Evolutionary conservation across 2,888 invertebrate genomes (phyloP).

Genomic region (Sphinx pinastri): DNA sequence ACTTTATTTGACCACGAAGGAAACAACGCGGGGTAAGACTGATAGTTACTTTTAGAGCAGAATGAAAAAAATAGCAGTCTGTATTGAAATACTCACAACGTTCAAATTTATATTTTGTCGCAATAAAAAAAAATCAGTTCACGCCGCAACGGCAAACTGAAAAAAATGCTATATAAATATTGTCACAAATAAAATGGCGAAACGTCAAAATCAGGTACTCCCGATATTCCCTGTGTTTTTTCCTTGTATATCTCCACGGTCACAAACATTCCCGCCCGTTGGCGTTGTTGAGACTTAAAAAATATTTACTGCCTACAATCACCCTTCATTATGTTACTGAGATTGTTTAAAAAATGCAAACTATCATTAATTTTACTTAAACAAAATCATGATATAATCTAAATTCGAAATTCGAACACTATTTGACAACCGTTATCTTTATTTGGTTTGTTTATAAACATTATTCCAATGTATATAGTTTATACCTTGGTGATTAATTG

Average conservation of each 20-base stretch:
- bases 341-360: not conserved
- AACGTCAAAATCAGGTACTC: slow-evolving; percentile 6
- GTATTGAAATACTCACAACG: no score
- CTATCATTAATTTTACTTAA: not conserved
- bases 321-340: not conserved
- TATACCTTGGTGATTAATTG: not conserved
- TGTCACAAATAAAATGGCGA: not conserved
- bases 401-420: not conserved
- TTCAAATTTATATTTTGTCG: no score
- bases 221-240: slow-evolving; percentile 1
- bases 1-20: no score
- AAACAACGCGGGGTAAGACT: no score
- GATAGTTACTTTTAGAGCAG: no score
- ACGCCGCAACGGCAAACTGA: not conserved
- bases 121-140: no score
- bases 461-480: not conserved
- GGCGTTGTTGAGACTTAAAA: not conserved
- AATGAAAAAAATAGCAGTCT: no score
- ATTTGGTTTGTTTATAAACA: slow-evolving; percentile 6
- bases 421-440: not conserved
- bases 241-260: not conserved
- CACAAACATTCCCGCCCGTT: not conserved
- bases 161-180: not conserved
- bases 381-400: not conserved
- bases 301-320: not conserved